These are phyloP conservation scores for Cloeon dipterum DNA, from an alignment of 2,888 invertebrate species.

Conservation along the genomic window DNA sequence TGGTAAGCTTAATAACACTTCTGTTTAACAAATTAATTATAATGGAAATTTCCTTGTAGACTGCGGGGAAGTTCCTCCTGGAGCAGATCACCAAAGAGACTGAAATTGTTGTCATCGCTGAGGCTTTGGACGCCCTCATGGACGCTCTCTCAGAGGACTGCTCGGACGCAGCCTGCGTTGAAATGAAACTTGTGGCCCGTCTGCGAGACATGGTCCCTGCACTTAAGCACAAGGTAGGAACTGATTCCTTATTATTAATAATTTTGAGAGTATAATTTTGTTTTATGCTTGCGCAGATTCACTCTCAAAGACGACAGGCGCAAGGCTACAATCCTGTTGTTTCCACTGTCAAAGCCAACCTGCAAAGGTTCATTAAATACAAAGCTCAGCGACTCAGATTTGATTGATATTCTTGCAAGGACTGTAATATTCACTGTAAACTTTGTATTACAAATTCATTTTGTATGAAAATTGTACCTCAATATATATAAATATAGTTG, in stretches of 20 bases:
- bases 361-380: constrained; percentile 47
- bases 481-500: too few relatives aligned
- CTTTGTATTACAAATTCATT: too few relatives aligned
- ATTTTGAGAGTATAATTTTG: too few relatives aligned
- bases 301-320: constrained; percentile 35
- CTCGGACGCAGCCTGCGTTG: constrained; percentile 35
- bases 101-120: constrained; percentile 48
- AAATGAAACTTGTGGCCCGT: constrained; percentile 37
- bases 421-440: too few relatives aligned
- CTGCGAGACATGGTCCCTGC: constrained; percentile 29
- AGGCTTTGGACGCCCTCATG: constrained; percentile 48
- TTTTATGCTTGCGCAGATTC: constrained; percentile 24
- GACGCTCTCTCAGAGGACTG: constrained; percentile 59
- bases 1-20: background rate
- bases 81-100: constrained; percentile 30
- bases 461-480: too few relatives aligned
- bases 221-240: constrained; percentile 38
- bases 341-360: constrained; percentile 40
- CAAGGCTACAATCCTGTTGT: constrained; percentile 47
- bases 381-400: too few relatives aligned
- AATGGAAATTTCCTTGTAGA: constrained; percentile 6
- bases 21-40: background rate
- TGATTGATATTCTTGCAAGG: too few relatives aligned
- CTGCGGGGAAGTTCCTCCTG: constrained; percentile 29
- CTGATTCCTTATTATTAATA: background rate